A percentile compares a stretch with the other conserved stretches of the same genome.
These are phyloP conservation scores for Halcyon leucocephala DNA, from an alignment of 2,797 vertebrate species.

Conservation along the genomic window DNA sequence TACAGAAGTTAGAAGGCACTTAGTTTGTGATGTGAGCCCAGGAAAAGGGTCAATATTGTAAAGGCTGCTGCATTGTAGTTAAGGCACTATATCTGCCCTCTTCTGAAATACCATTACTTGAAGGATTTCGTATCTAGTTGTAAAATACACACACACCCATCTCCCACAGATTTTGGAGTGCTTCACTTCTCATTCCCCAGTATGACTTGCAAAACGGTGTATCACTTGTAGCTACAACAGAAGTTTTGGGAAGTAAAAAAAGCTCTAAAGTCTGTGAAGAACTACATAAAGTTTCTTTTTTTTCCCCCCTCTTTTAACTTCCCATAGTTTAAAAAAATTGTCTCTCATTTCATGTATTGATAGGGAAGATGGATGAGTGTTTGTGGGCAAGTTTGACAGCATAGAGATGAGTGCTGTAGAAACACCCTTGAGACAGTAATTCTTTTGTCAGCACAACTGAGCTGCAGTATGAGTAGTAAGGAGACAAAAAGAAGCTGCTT, in stretches of 20 bases:
- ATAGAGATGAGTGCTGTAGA: background rate
- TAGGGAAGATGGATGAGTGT: background rate
- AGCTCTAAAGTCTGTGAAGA: background rate
- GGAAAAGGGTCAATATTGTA: background rate
- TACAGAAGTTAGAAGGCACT: background rate
- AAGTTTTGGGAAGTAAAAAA: background rate
- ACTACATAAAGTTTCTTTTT: background rate
- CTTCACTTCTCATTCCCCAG: background rate
- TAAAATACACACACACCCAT: background rate
- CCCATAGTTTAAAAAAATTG: background rate
- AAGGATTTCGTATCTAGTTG: background rate
- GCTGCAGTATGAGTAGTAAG: background rate
- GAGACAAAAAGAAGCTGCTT: background rate
- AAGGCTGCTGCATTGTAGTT: background rate
- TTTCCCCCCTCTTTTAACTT: background rate
- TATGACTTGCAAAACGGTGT: background rate
- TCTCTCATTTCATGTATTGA: background rate
- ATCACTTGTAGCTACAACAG: background rate
- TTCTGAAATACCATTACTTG: background rate
- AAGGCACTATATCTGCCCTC: background rate
- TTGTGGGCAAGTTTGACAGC: background rate
- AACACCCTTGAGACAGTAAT: background rate
- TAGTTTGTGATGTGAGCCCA: background rate
- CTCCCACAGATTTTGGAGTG: rapidly evolving
- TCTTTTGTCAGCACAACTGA: background rate